Base-by-base conservation (phyloP, 92 coral and sea anemone genomes). In the Chrysogorgia sp. region DNA sequence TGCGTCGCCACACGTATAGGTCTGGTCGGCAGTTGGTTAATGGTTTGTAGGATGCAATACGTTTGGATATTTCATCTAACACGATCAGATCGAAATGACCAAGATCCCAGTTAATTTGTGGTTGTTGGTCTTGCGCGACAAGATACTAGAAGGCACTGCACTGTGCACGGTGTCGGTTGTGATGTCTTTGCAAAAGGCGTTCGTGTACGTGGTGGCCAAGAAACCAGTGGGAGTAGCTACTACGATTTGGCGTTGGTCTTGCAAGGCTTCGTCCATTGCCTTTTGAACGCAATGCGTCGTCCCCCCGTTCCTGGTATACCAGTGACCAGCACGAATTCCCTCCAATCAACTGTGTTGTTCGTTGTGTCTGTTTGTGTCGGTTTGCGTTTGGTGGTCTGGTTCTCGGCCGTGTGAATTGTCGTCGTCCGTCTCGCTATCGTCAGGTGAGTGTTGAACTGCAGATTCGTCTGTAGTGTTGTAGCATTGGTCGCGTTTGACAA, bases 231-330 rank as follows among this genome's bases (percentile, higher is more conserved):
- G n/a, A n/a, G n/a, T n/a, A n/a, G n/a, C n/a, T n/a, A n/a, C n/a
- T n/a, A n/a, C n/a, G n/a, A n/a, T n/a, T n/a, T n/a, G n/a, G n/a
- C n/a, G n/a, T n/a, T n/a, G n/a, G n/a, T n/a, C n/a, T n/a, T n/a
- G n/a, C 88, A 79, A 69, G 7, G 84, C 79, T 13, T 79, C 8
- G n/a, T 84, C 88, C 17, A 79, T 0, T 68, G 45, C 1, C 22
- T 34, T 8, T 25, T 10, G 0, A 84, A 23, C 1, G 74, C n/a
- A 62, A 19, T 69, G 56, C 0, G 84, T 28, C 49, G 78, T 70
- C n/a, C n/a, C 1, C 84, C 84, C 15, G 81, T 79, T 0, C 88
- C 88, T 8, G 81, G 84, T 40, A 79, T 84, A 0, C 88, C 80
- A 1, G 12, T 29, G 10, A 84, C 64, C 8, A 71, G 4, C 5